These are phyloP conservation scores for Meleagris gallopavo DNA, from an alignment of 2,113 vertebrate species.

Conservation along the genomic window DNA sequence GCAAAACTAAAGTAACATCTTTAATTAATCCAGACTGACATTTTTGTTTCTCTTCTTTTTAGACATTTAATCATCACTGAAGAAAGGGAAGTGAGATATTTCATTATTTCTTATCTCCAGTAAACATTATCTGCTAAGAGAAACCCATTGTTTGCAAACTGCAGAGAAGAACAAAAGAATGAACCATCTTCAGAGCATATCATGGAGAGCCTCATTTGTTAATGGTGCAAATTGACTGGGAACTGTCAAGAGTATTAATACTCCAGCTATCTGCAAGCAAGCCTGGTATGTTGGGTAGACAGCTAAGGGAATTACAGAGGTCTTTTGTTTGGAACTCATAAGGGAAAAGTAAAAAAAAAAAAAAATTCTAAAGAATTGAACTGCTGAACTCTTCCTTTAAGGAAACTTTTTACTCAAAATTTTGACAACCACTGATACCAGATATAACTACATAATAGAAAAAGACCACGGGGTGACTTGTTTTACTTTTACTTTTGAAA, in stretches of 20 bases:
- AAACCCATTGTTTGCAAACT: conserved; percentile 31
- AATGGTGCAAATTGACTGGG: not conserved
- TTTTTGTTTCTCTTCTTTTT: conserved; percentile 5
- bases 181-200: not conserved
- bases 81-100: not conserved
- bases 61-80: conserved; percentile 60
- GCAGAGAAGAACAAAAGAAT: not conserved
- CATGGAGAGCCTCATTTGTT: not conserved
- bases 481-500: not conserved
- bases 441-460: not conserved
- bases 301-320: not conserved
- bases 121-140: not conserved
- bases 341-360: not conserved
- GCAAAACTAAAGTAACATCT: conserved; percentile 4
- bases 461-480: not conserved
- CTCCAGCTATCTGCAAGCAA: not conserved
- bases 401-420: not conserved
- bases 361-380: not conserved
- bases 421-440: not conserved
- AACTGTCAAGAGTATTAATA: not conserved
- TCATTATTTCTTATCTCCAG: not conserved
- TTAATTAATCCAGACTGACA: not conserved
- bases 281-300: not conserved
- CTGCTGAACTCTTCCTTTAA: not conserved
- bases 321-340: not conserved